Evolutionary conservation across 1,140 invertebrate genomes (phyloP).

Genomic region (Drosophila arizonae): DNA sequence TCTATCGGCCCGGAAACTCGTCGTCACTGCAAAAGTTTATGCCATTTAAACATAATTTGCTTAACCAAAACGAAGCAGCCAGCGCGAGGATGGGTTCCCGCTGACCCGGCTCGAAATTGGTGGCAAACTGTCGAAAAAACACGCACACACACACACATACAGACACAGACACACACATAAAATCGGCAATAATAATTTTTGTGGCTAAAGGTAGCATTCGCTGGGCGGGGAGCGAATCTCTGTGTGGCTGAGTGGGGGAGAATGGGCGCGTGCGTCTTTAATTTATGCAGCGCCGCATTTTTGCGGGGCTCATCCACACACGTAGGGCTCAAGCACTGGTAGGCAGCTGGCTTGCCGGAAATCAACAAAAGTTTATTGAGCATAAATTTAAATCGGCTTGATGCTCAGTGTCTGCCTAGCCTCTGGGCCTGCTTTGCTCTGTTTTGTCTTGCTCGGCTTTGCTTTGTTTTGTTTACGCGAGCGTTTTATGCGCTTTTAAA

Average conservation of each 20-base stretch:
- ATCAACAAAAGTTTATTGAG: conserved; percentile 82
- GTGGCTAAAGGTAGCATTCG: conserved; percentile 52
- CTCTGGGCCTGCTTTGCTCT: conserved; percentile 28
- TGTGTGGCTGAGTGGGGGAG: conserved; percentile 2
- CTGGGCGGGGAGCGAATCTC: background rate
- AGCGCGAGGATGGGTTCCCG: conserved; percentile 14
- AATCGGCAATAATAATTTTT: conserved; percentile 60
- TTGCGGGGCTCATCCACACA: conserved; percentile 60
- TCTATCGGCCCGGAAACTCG: conserved; percentile 36
- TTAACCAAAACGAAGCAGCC: conserved; percentile 40
- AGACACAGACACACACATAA: conserved; percentile 46
- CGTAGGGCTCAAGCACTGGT: conserved; percentile 18
- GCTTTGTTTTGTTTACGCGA: conserved; percentile 65
- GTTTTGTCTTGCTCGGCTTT: conserved; percentile 37
- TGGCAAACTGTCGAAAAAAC: conserved; percentile 29
- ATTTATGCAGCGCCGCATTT: conserved; percentile 78
- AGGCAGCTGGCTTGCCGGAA: conserved; percentile 50
- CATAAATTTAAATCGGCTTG: conserved; percentile 78
- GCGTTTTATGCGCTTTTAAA: conserved; percentile 78
- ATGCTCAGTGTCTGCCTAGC: conserved; percentile 40
- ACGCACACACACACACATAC: too few relatives aligned
- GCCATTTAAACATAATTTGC: conserved; percentile 75
- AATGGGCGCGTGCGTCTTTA: conserved; percentile 43
- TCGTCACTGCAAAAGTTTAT: conserved; percentile 50
- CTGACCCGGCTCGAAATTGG: conserved; percentile 19